These are phyloP conservation scores for Watsonalla binaria DNA, from an alignment of 2,888 invertebrate species.

Conservation along the genomic window DNA sequence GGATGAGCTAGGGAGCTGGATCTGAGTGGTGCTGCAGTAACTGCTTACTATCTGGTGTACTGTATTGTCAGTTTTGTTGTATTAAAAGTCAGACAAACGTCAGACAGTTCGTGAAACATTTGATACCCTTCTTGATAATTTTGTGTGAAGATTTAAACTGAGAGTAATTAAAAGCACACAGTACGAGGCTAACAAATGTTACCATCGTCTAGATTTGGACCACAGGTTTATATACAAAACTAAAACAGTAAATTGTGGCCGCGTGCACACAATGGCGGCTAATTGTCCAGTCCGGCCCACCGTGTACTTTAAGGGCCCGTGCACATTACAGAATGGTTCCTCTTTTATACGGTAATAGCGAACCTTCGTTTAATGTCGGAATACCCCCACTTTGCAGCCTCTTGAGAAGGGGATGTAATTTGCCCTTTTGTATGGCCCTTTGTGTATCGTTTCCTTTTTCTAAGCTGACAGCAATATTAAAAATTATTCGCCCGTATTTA, in stretches of 20 bases:
- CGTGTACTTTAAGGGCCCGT: conserved; percentile 5
- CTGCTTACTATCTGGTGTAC: too few relatives aligned
- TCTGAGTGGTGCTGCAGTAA: too few relatives aligned
- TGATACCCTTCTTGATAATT: too few relatives aligned
- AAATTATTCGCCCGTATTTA: conserved; percentile 1
- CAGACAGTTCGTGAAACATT: too few relatives aligned
- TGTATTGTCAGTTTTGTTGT: too few relatives aligned
- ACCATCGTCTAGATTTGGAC: background rate
- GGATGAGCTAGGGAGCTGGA: too few relatives aligned
- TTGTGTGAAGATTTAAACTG: too few relatives aligned
- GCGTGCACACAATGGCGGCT: background rate
- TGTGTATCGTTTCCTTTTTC: conserved; percentile 3
- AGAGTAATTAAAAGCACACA: background rate
- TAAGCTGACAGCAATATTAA: conserved; percentile 2
- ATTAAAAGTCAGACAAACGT: too few relatives aligned
- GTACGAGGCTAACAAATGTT: background rate
- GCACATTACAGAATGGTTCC: conserved; percentile 6
- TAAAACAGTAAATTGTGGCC: background rate
- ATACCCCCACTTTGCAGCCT: conserved; percentile 7
- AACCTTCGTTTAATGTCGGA: conserved; percentile 4
- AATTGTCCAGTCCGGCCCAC: background rate
- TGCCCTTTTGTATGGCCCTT: conserved; percentile 2
- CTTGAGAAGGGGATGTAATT: conserved; percentile 4
- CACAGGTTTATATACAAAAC: background rate
- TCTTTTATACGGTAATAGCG: conserved; percentile 2